Conservation (phyloP, 2,888 invertebrate species). For the Griposia aprilina region DNA sequence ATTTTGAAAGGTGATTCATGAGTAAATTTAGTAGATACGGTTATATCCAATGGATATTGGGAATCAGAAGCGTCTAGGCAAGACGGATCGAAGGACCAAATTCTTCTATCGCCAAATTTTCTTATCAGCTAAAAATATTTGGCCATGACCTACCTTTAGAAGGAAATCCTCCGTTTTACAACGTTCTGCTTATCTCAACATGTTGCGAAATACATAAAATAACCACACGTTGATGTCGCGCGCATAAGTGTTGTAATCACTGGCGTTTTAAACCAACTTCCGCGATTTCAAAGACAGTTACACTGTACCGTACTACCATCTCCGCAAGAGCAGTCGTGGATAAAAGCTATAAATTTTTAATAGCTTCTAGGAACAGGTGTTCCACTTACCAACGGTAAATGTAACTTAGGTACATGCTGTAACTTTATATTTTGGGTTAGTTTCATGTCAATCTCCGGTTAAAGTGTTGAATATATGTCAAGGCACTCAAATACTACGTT, state of each 20-base stretch:
- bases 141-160: not conserved
- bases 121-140: not conserved
- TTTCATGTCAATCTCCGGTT: not conserved
- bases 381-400: conserved; percentile 28
- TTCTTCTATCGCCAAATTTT: not conserved
- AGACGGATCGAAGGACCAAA: not conserved
- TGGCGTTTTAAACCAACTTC: conserved; percentile 40
- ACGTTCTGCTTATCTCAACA: conserved; percentile 14
- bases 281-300: conserved; percentile 41
- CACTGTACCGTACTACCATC: conserved; percentile 1
- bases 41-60: not conserved
- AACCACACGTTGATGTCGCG: conserved; percentile 5
- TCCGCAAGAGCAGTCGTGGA: conserved; percentile 34
- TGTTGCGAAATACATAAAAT: conserved; percentile 10
- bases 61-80: not conserved
- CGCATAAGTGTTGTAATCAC: conserved; percentile 38
- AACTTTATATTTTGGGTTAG: not conserved
- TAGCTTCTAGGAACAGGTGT: conserved; percentile 28
- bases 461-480: not conserved
- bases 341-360: conserved; percentile 39
- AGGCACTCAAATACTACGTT: not conserved
- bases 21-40: not conserved
- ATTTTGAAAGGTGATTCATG: conserved; percentile 9
- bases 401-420: not conserved
- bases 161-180: conserved; percentile 1